These are phyloP conservation scores for Phrynocephalus vlangalii DNA, from an alignment of 2,797 vertebrate genomes.

Conservation along the genomic window DNA sequence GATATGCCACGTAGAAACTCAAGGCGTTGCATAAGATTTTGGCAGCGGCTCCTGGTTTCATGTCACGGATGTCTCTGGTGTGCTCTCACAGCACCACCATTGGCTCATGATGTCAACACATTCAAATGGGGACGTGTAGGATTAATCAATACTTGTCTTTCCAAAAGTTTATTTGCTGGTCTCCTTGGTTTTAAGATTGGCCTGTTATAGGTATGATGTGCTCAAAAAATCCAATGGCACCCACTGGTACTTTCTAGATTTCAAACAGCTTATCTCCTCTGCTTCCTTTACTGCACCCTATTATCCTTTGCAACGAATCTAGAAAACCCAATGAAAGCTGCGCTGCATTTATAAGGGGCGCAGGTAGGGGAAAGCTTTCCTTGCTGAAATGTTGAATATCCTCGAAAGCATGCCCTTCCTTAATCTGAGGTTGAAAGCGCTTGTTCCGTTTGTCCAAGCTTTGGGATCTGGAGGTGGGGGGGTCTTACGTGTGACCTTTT, in stretches of 20 bases:
- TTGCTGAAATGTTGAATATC: conserved; percentile 73
- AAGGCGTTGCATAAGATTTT: background rate
- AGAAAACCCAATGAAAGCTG: conserved; percentile 73
- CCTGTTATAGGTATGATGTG: conserved; percentile 36
- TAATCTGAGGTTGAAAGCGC: conserved; percentile 76
- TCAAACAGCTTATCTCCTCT: conserved; percentile 70
- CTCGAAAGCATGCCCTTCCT: conserved; percentile 78
- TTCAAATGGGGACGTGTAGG: background rate
- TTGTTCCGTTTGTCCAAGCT: conserved; percentile 77
- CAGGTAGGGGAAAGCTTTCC: conserved; percentile 67
- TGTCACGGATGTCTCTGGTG: background rate
- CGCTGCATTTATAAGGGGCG: conserved; percentile 70
- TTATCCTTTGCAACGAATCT: conserved; percentile 72
- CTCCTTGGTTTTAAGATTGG: background rate
- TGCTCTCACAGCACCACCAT: background rate
- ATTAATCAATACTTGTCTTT: background rate
- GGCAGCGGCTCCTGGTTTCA: background rate
- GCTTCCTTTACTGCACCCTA: conserved; percentile 71
- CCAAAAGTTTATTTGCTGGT: background rate
- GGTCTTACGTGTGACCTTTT: conserved; percentile 73
- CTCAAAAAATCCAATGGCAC: conserved; percentile 58
- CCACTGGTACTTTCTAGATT: conserved; percentile 59
- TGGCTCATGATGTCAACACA: background rate
- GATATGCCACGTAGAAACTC: background rate
- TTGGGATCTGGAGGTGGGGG: conserved; percentile 75